These are phyloP conservation scores for Nerophis lumbriciformis DNA, from an alignment of 2,113 vertebrate species.

Conservation along the genomic window DNA sequence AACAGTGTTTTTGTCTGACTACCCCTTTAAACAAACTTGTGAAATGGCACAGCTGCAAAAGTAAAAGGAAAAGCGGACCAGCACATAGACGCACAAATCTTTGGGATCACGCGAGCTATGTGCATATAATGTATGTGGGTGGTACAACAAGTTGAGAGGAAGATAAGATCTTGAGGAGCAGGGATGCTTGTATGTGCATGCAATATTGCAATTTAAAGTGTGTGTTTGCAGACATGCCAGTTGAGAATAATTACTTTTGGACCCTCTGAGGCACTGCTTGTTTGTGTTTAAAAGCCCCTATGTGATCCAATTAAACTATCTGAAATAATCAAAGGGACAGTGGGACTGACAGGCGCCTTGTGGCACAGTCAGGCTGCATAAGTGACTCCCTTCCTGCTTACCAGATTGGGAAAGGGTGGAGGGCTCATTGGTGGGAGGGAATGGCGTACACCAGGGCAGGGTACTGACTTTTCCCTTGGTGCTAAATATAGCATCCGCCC, in stretches of 20 bases:
- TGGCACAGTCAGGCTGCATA: constrained; percentile 12
- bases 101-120: constrained; percentile 23
- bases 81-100: constrained; percentile 29
- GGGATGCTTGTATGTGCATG: neutral
- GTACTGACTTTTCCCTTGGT: constrained; percentile 22
- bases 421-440: constrained; percentile 8
- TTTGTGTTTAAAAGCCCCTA: constrained; percentile 13
- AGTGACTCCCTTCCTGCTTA: constrained; percentile 6
- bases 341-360: constrained; percentile 1
- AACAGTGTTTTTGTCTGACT: neutral
- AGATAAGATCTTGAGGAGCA: constrained; percentile 9
- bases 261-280: neutral
- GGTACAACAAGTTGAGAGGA: constrained; percentile 4
- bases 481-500: constrained; percentile 56
- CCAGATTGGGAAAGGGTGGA: neutral
- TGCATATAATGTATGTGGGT: constrained; percentile 7
- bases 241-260: constrained; percentile 5
- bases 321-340: constrained; percentile 13
- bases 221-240: constrained; percentile 7
- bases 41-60: constrained; percentile 3
- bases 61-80: constrained; percentile 17
- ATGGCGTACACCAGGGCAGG: constrained; percentile 22
- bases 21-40: constrained; percentile 8
- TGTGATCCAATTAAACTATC: constrained; percentile 13
- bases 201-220: neutral